A percentile compares a stretch with the other conserved stretches of the same genome.
These are phyloP conservation scores for Leptinotarsa juncta DNA, from an alignment of 2,888 invertebrate genomes.

Conservation along the genomic window DNA sequence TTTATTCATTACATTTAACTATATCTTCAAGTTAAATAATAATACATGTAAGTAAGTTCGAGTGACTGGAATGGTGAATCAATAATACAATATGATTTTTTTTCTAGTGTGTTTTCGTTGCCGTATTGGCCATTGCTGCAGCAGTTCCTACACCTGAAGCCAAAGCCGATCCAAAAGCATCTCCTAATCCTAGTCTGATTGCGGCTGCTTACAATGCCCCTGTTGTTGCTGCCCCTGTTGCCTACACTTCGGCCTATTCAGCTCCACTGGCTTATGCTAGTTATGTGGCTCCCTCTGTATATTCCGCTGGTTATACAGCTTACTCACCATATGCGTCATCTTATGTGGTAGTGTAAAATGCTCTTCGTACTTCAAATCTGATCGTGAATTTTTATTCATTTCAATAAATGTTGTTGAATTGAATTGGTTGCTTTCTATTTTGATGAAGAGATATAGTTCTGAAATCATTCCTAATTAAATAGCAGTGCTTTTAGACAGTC, in stretches of 20 bases:
- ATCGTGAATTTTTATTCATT: background rate
- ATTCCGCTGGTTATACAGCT: conserved; percentile 36
- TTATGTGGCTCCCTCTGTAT: conserved; percentile 39
- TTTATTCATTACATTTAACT: too few relatives aligned
- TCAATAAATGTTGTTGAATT: background rate
- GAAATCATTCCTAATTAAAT: too few relatives aligned
- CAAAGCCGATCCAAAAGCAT: conserved; percentile 39
- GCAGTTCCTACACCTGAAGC: conserved; percentile 36
- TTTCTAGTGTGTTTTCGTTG: too few relatives aligned
- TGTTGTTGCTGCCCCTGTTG: conserved; percentile 34
- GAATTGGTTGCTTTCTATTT: background rate
- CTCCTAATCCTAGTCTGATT: conserved; percentile 31
- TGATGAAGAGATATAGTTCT: too few relatives aligned
- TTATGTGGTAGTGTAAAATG: conserved; percentile 38
- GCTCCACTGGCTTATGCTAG: conserved; percentile 34
- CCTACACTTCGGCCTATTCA: conserved; percentile 38
- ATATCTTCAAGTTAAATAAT: too few relatives aligned
- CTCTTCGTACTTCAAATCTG: background rate
- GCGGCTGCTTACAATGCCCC: conserved; percentile 40
- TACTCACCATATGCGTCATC: conserved; percentile 30
- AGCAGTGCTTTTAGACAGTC: too few relatives aligned
- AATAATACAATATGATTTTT: too few relatives aligned
- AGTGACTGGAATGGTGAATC: too few relatives aligned
- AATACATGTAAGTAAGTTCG: too few relatives aligned
- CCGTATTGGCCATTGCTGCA: conserved; percentile 40